Conservation (phyloP, 2,797 vertebrate species). For the Chaetophractus vellerosus region DNA sequence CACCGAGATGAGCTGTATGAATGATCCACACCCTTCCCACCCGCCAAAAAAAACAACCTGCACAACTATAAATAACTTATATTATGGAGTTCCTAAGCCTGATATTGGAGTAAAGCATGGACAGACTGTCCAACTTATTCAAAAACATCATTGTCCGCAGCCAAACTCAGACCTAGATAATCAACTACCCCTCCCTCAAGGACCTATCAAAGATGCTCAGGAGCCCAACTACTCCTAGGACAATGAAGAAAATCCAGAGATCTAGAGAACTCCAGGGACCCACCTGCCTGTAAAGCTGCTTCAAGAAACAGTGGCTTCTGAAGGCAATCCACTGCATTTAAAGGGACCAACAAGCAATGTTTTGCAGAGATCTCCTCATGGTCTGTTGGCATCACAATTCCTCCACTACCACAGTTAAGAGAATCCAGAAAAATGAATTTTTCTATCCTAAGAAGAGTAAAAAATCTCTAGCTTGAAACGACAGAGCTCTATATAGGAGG, state of each 20-base stretch:
- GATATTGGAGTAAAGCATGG: neutral
- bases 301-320: constrained; percentile 6
- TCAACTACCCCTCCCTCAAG: neutral
- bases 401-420: constrained; percentile 30
- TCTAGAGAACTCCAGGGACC: constrained; percentile 19
- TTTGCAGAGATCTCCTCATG: constrained; percentile 1
- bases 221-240: neutral
- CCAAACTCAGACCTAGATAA: neutral
- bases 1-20: neutral
- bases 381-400: constrained; percentile 14
- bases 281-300: neutral
- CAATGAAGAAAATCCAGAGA: constrained; percentile 15
- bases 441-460: neutral
- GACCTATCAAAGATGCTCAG: neutral
- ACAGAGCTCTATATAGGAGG: neutral
- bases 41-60: neutral
- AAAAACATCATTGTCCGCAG: neutral
- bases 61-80: constrained; percentile 12
- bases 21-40: neutral
- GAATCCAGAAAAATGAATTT: constrained; percentile 56
- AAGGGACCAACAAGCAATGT: neutral
- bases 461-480: constrained; percentile 55
- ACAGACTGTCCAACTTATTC: constrained; percentile 15
- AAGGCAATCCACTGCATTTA: neutral
- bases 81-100: constrained; percentile 45